These are phyloP conservation scores for Mythimna vitellina DNA, from an alignment of 2,888 invertebrate species.

Conservation along the genomic window DNA sequence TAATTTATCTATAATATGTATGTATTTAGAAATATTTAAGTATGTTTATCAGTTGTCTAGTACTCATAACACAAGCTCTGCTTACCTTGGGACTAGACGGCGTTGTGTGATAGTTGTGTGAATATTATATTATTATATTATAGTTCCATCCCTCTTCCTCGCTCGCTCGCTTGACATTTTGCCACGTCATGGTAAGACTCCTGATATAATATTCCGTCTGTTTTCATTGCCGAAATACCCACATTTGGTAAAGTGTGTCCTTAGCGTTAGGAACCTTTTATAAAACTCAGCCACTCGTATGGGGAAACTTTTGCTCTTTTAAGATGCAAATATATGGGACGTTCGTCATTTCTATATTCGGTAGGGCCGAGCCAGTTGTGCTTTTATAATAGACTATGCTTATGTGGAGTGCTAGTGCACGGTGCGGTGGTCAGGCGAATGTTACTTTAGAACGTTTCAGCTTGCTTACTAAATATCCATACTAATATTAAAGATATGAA, in stretches of 20 bases:
- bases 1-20: no score
- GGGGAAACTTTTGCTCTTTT: slow-evolving; percentile 66
- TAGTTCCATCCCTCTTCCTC: no score
- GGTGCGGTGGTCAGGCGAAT: neutral
- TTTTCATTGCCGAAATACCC: slow-evolving; percentile 12
- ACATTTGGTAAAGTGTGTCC: slow-evolving; percentile 31
- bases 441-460: slow-evolving; percentile 12
- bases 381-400: slow-evolving; percentile 19
- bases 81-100: no score
- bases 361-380: slow-evolving; percentile 36
- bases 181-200: no score
- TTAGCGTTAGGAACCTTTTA: slow-evolving; percentile 51
- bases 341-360: slow-evolving; percentile 55
- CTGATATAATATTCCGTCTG: slow-evolving; percentile 1
- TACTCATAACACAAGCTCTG: no score
- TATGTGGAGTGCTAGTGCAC: slow-evolving; percentile 20
- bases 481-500: no score
- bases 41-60: no score
- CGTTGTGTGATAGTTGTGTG: no score
- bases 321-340: slow-evolving; percentile 65
- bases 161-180: no score
- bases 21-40: no score
- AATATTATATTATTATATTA: no score
- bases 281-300: slow-evolving; percentile 59
- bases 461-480: neutral